Conservation (phyloP, 2,113 vertebrate genomes). For the Polypterus senegalus region DNA sequence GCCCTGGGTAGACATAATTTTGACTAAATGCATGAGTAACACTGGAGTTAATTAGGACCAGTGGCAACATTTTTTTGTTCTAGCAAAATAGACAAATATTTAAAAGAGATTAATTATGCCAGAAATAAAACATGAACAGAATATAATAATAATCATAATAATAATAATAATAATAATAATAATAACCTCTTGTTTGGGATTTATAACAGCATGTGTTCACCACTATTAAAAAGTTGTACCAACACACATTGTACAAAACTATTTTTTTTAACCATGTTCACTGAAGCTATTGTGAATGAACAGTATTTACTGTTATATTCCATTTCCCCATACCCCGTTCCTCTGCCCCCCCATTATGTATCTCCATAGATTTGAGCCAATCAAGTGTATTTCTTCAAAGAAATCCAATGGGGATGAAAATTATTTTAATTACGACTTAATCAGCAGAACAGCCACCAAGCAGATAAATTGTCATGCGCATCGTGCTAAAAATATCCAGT, state of each 20-base stretch:
- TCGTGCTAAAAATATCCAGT: constrained; percentile 97
- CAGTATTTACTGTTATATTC: constrained; percentile 47
- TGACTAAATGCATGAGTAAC: constrained; percentile 24
- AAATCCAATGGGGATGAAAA: constrained; percentile 78
- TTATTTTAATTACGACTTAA: constrained; percentile 93
- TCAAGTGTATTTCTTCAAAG: constrained; percentile 67
- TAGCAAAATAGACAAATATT: no score
- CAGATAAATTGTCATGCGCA: constrained; percentile 99
- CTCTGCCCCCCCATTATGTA: constrained; percentile 15
- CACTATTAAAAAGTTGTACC: constrained; percentile 66
- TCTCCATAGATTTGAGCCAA: constrained; percentile 67
- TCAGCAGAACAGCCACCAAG: constrained; percentile 99
- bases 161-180: no score
- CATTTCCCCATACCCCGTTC: constrained; percentile 31
- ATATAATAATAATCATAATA: no score
- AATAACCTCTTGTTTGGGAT: constrained; percentile 49
- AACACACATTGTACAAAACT: constrained; percentile 73
- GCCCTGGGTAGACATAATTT: constrained; percentile 13
- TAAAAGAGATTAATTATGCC: no score
- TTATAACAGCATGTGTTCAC: constrained; percentile 55
- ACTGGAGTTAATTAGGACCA: no score
- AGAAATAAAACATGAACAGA: no score
- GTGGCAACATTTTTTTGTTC: no score
- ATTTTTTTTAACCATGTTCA: constrained; percentile 60
- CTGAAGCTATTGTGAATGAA: constrained; percentile 63